A percentile compares a stretch with the other conserved stretches of the same genome.
Evolutionary conservation across 2,888 invertebrate species (phyloP).

Genomic region (Diplolepis rosae): DNA sequence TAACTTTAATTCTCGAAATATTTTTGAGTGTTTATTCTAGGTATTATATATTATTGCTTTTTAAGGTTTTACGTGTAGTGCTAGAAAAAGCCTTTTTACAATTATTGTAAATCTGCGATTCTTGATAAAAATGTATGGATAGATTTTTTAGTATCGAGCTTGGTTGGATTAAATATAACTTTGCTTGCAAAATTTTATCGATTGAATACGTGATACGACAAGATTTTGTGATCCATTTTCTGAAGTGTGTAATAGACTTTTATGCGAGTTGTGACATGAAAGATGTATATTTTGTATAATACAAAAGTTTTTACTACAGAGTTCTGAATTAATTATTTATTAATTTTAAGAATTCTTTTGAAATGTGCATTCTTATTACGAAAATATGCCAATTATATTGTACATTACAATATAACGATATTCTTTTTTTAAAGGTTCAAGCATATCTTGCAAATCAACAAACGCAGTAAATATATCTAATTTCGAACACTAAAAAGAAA

Average conservation of each 20-base stretch:
- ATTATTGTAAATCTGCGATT: not conserved
- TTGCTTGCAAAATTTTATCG: not conserved
- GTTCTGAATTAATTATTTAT: not conserved
- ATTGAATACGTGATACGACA: not conserved
- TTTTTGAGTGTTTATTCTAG: constrained; percentile 2
- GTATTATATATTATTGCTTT: too few species aligned
- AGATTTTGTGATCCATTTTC: constrained; percentile 4
- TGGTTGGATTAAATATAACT: not conserved
- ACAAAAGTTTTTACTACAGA: constrained; percentile 1
- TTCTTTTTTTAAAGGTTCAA: too few species aligned
- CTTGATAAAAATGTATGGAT: not conserved
- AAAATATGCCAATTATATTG: too few species aligned
- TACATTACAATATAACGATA: too few species aligned
- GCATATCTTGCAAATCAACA: too few species aligned
- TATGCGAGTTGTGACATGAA: not conserved
- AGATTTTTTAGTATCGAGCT: not conserved
- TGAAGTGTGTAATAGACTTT: not conserved
- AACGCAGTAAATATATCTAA: too few species aligned
- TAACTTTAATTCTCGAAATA: not conserved
- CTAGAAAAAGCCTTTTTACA: not conserved
- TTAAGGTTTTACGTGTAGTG: not conserved
- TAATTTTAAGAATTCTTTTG: not conserved
- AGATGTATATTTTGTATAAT: constrained; percentile 17
- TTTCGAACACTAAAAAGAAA: too few species aligned
- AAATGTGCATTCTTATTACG: too few species aligned